A percentile compares a stretch with the other conserved stretches of the same genome.
phyloP scores from a whole-genome alignment of 2,888 invertebrate species.

The Tinea semifulvella region DNA sequence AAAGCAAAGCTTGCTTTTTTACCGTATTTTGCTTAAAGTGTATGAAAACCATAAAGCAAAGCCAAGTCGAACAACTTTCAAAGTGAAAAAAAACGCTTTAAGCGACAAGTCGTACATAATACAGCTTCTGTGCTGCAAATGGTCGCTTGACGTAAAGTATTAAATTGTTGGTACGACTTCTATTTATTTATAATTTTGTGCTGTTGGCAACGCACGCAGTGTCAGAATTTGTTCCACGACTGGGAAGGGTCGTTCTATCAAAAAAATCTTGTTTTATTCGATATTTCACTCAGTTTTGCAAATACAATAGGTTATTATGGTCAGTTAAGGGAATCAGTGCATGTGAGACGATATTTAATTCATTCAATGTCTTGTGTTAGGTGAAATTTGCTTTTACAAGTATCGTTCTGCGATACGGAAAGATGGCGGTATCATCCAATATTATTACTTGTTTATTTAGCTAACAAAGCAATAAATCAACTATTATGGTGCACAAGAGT shows the following conservation, averaged over 20 bases:
- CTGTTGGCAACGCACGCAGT: neutral
- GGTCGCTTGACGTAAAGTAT: slow-evolving; percentile 10
- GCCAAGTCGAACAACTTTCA: no score
- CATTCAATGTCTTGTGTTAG: slow-evolving; percentile 24
- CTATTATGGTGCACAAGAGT: neutral
- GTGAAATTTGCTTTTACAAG: slow-evolving; percentile 37
- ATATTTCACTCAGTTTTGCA: neutral
- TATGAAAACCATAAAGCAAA: no score
- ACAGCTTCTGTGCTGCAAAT: no score
- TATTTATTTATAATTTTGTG: slow-evolving; percentile 6
- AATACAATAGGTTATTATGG: neutral
- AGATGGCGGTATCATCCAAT: slow-evolving; percentile 36
- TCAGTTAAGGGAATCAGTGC: neutral
- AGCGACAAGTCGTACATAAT: no score
- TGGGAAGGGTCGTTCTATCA: neutral
- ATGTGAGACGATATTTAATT: neutral
- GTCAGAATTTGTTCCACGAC: neutral
- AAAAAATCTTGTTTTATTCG: neutral
- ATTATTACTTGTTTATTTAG: slow-evolving; percentile 8
- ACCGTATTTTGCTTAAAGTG: no score
- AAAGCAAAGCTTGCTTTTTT: no score
- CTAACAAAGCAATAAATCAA: neutral
- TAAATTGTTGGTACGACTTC: slow-evolving; percentile 15
- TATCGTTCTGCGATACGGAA: slow-evolving; percentile 28
- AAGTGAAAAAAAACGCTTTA: no score